phyloP scores from a whole-genome alignment of 2,888 invertebrate genomes.

The Pyrocoelia pectoralis region DNA sequence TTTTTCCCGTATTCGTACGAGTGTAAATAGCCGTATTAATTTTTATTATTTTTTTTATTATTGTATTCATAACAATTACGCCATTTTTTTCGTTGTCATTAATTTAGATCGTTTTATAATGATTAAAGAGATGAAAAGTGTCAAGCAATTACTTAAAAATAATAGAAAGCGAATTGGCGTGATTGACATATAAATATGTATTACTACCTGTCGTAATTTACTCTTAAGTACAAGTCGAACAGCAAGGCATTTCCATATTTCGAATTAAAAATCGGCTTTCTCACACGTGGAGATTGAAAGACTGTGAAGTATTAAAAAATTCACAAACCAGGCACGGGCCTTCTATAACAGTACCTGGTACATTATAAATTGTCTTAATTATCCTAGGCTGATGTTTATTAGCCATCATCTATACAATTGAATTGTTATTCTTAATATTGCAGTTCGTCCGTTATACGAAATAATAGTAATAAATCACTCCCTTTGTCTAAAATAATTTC shows the following conservation, averaged over 20 bases:
- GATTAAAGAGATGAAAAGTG: background rate
- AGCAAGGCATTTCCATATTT: constrained; percentile 22
- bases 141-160: background rate
- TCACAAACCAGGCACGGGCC: background rate
- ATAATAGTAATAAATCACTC: constrained; percentile 12
- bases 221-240: background rate
- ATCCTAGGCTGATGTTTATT: background rate
- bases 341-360: background rate
- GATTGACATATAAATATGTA: too few species aligned
- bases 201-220: background rate
- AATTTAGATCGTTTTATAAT: background rate
- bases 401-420: constrained; percentile 9
- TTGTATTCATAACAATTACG: background rate
- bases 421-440: constrained; percentile 4
- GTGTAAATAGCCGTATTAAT: background rate
- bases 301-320: constrained; percentile 10
- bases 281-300: constrained; percentile 35
- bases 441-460: constrained; percentile 9
- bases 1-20: constrained; percentile 9
- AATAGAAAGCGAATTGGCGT: too few species aligned
- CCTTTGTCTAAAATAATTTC: constrained; percentile 14
- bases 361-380: constrained; percentile 5
- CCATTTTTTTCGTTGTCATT: background rate
- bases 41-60: background rate
- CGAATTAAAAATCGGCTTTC: constrained; percentile 27